These are phyloP conservation scores for Acanthis flammea DNA, from an alignment of 2,797 vertebrate genomes.

Conservation along the genomic window DNA sequence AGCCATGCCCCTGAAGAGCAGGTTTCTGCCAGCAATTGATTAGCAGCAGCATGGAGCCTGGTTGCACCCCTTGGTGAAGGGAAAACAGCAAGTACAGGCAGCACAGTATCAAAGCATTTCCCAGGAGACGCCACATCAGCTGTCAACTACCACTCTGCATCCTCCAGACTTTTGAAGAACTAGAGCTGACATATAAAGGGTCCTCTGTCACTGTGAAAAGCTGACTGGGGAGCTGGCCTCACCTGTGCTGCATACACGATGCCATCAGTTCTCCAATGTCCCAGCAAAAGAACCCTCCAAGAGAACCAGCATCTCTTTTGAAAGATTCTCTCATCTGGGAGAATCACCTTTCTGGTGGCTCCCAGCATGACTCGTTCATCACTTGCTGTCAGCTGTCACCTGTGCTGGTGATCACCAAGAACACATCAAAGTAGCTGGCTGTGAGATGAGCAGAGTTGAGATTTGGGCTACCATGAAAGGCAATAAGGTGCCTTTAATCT, in stretches of 20 bases:
- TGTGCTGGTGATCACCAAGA: neutral
- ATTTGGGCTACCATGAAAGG: neutral
- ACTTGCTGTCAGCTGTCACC: neutral
- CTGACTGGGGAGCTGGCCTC: neutral
- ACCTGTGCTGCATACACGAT: neutral
- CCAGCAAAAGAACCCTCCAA: neutral
- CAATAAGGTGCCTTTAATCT: neutral
- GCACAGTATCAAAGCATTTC: neutral
- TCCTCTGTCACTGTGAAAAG: neutral
- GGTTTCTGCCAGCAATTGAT: neutral
- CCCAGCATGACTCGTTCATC: rapidly evolving
- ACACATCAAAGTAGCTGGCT: neutral
- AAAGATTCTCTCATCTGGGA: neutral
- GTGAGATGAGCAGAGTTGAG: neutral
- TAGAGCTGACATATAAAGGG: neutral
- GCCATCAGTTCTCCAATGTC: neutral
- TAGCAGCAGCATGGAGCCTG: neutral
- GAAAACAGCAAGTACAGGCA: neutral
- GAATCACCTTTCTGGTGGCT: neutral
- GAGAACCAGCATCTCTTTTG: neutral
- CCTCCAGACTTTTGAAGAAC: neutral
- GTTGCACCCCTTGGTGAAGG: neutral
- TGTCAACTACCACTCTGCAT: neutral
- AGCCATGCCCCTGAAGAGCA: neutral
- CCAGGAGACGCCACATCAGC: neutral